Conservation (phyloP, 2,888 invertebrate species). For the Drosophila differens region DNA sequence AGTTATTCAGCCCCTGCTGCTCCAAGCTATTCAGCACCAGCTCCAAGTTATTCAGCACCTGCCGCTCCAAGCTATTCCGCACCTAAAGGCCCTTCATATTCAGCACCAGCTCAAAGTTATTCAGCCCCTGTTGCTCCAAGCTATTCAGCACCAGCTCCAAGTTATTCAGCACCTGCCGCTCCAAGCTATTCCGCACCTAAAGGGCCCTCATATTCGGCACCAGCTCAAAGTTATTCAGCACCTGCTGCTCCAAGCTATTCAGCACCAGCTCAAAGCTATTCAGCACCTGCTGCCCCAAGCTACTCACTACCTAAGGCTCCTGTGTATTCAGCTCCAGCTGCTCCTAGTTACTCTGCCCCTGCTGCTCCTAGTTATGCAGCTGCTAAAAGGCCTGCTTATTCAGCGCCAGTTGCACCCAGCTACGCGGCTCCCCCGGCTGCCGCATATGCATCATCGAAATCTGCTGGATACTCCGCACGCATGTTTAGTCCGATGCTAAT, state of each 20-base stretch:
- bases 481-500: constrained; percentile 51
- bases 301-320: constrained; percentile 13
- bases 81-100: background rate
- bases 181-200: constrained; percentile 30
- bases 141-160: constrained; percentile 36
- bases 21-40: constrained; percentile 13
- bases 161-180: constrained; percentile 27
- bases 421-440: constrained; percentile 23
- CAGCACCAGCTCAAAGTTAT: constrained; percentile 29
- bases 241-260: constrained; percentile 29
- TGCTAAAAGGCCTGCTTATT: constrained; percentile 19
- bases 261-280: background rate
- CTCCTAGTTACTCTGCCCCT: constrained; percentile 35
- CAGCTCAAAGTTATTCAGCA: constrained; percentile 7
- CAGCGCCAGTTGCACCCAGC: constrained; percentile 19
- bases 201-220: background rate
- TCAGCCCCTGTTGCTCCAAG: constrained; percentile 40
- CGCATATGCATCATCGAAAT: constrained; percentile 27
- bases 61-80: constrained; percentile 16
- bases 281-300: constrained; percentile 5
- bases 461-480: constrained; percentile 55
- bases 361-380: constrained; percentile 40
- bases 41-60: constrained; percentile 29
- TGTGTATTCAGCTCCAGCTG: constrained; percentile 26
- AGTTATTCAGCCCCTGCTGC: background rate